Percentiles rank a stretch among this genome's conserved stretches.
phyloP scores from a whole-genome alignment of 2,113 vertebrate genomes.

The Alligator sinensis region DNA sequence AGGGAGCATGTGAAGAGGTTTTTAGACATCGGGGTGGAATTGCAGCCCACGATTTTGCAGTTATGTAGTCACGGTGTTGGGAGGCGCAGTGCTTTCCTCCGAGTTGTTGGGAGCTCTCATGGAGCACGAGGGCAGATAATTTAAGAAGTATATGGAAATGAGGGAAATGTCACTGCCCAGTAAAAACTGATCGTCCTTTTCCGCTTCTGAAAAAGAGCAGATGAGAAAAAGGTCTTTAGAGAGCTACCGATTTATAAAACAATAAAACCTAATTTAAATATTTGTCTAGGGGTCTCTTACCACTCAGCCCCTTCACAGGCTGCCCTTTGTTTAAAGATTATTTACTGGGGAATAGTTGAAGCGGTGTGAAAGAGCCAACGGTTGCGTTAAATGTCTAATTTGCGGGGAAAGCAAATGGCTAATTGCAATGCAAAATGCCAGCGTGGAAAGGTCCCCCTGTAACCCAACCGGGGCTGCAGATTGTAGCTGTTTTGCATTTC shows the following conservation, averaged over 20 bases:
- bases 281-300: not conserved
- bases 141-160: not conserved
- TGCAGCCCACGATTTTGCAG: not conserved
- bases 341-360: not conserved
- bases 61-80: not conserved
- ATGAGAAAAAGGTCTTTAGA: not conserved
- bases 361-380: rapidly evolving
- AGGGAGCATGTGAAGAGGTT: not conserved
- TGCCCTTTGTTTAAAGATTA: not conserved
- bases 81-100: not conserved
- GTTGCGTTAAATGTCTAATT: not conserved
- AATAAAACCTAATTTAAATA: not conserved
- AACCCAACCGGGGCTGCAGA: not conserved
- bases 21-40: not conserved
- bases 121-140: not conserved
- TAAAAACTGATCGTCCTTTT: rapidly evolving
- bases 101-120: not conserved
- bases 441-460: not conserved
- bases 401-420: not conserved
- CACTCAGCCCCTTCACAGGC: rapidly evolving
- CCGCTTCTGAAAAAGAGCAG: not conserved
- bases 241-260: not conserved
- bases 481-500: not conserved
- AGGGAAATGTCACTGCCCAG: not conserved
- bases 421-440: not conserved